Evolutionary conservation across 1,140 invertebrate species (phyloP).

Genomic region (Hyposmocoma kahamanoa): DNA sequence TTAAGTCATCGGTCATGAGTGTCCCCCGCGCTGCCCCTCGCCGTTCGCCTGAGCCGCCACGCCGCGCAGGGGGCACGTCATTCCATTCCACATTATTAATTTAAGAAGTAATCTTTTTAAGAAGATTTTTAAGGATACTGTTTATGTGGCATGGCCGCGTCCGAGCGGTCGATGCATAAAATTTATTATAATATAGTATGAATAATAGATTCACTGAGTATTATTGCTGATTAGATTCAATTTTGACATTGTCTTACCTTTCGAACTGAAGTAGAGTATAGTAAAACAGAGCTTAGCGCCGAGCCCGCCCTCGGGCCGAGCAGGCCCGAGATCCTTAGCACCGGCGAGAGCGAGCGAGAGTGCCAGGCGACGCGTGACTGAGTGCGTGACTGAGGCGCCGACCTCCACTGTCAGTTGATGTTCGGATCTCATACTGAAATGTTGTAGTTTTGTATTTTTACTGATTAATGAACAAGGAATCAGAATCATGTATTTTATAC

Average conservation of each 20-base stretch:
- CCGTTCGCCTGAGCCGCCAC: too few species aligned
- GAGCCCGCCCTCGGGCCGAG: neutral
- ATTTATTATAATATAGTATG: constrained; percentile 70
- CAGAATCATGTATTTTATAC: constrained; percentile 70
- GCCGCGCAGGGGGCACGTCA: constrained; percentile 55
- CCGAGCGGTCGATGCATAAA: constrained; percentile 40
- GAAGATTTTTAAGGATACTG: constrained; percentile 53
- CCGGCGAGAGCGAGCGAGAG: neutral
- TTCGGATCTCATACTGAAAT: constrained; percentile 64
- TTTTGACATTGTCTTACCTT: constrained; percentile 53
- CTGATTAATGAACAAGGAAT: constrained; percentile 54
- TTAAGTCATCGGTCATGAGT: constrained; percentile 65
- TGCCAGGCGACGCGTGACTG: constrained; percentile 20
- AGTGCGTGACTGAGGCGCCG: constrained; percentile 14
- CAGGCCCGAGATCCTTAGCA: too few species aligned
- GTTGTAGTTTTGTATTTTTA: constrained; percentile 61
- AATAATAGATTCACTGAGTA: constrained; percentile 69
- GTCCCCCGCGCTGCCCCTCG: constrained; percentile 40
- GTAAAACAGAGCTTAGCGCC: constrained; percentile 51
- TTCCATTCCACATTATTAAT: constrained; percentile 70
- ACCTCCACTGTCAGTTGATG: constrained; percentile 31
- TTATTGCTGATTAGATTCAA: constrained; percentile 68
- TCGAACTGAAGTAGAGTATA: constrained; percentile 49
- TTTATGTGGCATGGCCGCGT: constrained; percentile 37
- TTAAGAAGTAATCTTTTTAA: constrained; percentile 65